Evolutionary conservation across 2,888 invertebrate genomes (phyloP).

Genomic region (Erebia palarica): DNA sequence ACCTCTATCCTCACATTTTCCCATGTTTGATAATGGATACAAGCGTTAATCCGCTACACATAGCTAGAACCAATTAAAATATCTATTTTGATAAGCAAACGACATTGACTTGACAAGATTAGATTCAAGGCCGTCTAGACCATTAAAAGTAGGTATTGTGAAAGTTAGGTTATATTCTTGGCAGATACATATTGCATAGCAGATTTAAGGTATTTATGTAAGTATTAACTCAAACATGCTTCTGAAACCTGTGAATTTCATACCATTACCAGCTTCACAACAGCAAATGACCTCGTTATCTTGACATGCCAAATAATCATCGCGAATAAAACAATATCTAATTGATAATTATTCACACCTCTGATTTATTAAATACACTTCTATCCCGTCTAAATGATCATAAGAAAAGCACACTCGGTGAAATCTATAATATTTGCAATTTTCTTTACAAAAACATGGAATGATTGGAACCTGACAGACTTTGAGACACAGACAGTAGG

Average conservation of each 20-base stretch:
- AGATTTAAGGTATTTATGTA: neutral
- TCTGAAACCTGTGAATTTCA: conserved; percentile 32
- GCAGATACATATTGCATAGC: conserved; percentile 35
- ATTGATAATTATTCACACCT: conserved; percentile 30
- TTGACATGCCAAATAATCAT: conserved; percentile 41
- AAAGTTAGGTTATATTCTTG: conserved; percentile 69
- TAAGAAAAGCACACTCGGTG: conserved; percentile 40
- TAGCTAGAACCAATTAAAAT: conserved; percentile 30
- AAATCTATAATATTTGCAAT: conserved; percentile 24
- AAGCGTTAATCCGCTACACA: conserved; percentile 1
- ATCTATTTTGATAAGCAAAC: conserved; percentile 65
- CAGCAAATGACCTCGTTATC: conserved; percentile 45
- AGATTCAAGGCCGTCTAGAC: conserved; percentile 79
- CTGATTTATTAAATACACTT: conserved; percentile 39
- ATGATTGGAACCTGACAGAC: conserved; percentile 22
- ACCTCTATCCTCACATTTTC: neutral
- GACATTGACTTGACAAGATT: conserved; percentile 80
- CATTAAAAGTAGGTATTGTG: conserved; percentile 50
- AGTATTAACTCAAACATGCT: neutral
- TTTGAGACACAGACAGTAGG: conserved; percentile 22
- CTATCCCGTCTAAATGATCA: conserved; percentile 34
- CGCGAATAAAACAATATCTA: conserved; percentile 35
- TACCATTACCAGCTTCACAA: conserved; percentile 58
- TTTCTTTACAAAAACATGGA: conserved; percentile 38
- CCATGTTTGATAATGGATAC: neutral